phyloP scores from a whole-genome alignment of 2,888 invertebrate genomes.

The Hoplodrina ambigua region DNA sequence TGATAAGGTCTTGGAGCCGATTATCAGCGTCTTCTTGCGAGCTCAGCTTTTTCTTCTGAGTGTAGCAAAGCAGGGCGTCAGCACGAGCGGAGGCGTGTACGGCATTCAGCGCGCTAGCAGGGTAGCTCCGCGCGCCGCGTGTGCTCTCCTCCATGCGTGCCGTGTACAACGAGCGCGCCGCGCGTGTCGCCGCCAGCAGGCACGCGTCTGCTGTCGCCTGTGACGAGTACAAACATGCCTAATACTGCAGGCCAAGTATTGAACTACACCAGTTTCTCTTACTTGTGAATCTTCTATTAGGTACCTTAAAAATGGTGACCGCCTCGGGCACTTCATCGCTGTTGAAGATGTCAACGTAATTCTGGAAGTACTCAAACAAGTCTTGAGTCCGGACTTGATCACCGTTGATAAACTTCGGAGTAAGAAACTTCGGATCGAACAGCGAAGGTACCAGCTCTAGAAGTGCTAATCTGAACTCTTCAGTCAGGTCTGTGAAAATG shows the following conservation, averaged over 20 bases:
- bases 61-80: conserved; percentile 31
- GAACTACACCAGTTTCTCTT: too few relatives aligned
- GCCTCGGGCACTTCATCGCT: conserved; percentile 99
- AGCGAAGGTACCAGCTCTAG: conserved; percentile 95
- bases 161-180: conserved; percentile 58
- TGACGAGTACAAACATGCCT: not conserved
- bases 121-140: conserved; percentile 23
- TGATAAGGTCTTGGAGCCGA: conserved; percentile 31
- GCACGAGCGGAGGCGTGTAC: conserved; percentile 32
- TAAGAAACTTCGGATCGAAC: conserved; percentile 95
- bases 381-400: conserved; percentile 97
- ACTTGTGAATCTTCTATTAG: too few relatives aligned
- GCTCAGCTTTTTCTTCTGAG: conserved; percentile 62
- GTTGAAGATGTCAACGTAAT: conserved; percentile 98
- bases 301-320: conserved; percentile 96
- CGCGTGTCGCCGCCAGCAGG: conserved; percentile 51
- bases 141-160: conserved; percentile 65
- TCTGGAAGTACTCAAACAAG: conserved; percentile 98
- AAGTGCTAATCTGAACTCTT: conserved; percentile 96
- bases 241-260: not conserved
- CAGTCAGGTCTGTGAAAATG: conserved; percentile 93
- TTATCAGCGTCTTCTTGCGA: conserved; percentile 36
- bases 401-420: conserved; percentile 98
- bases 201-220: conserved; percentile 64
- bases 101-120: not conserved